Base-by-base conservation (phyloP, 2,797 vertebrate species). In the Scyliorhinus canicula region DNA sequence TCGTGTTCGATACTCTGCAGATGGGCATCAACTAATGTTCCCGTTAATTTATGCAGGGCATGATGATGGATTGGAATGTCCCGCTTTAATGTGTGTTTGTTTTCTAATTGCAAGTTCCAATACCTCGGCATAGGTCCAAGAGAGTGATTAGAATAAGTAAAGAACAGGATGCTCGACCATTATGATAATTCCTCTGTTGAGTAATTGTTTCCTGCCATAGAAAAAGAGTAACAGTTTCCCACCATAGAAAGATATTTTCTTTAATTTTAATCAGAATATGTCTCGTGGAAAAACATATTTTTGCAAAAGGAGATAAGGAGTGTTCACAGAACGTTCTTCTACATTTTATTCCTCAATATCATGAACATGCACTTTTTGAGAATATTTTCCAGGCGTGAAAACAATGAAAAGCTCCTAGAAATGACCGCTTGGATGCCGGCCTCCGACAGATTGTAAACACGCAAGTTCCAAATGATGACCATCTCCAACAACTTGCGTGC, bases 91-190 rank as follows among this genome's bases (percentile, higher is more conserved):
- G 50, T 57, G 28, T 35, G 85, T 55, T 79, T 88, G 28, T 88
- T 82, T 16, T 55, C 26, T 11, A 86, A 55, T 55, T 86, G 50
- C 55, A 57, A 35, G 50, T 31, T 57, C 50, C 11, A 57, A 19
- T 88, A 12, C 57, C 47, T 88, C 50, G 85, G 85, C 85, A 31
- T 35, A 35, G 11, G 55, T 57, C 52, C 85, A 88, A 88, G 1
- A 35, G 31, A 14, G 35, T 88, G 35, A 88, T n/a, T 55, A 88
- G 47, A 55, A 14, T 57, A 88, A 31, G 85, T 31, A 57, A 55
- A 52, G 85, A 88, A 88, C 85, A 88, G 85, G 85, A 88, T 88
- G 31, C 19, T 88, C 19, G n/a, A 31, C n/a, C 35, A 35, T 88
- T 88, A 5, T 57, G 35, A 88, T 88, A 88, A 88, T 2, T 52